Conservation (phyloP, 2,888 invertebrate species). For the Hydraecia micacea region DNA sequence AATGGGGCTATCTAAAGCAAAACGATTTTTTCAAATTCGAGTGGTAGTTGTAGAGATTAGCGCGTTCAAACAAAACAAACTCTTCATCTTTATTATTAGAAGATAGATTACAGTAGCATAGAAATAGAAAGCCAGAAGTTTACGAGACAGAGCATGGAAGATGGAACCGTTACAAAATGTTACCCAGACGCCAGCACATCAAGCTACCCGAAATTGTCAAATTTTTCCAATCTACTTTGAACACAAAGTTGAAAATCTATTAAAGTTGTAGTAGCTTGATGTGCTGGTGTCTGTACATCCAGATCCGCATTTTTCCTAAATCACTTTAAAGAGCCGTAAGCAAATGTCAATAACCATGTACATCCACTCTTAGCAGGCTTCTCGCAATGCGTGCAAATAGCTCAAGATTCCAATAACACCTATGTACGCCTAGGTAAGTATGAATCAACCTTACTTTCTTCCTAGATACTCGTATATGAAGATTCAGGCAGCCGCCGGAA, state of each 20-base stretch:
- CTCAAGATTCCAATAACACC: not conserved
- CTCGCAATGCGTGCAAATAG: constrained; percentile 20
- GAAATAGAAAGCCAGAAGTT: not conserved
- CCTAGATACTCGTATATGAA: not conserved
- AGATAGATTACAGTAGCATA: not conserved
- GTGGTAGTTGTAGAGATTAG: no score
- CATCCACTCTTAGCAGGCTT: constrained; percentile 16
- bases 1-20: not conserved
- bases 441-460: not conserved
- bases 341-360: not conserved
- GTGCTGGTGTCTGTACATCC: not conserved
- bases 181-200: not conserved
- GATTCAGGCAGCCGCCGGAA: not conserved
- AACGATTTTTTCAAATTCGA: not conserved
- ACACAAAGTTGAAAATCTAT: no score
- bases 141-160: not conserved
- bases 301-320: constrained; percentile 18
- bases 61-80: no score
- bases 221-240: no score
- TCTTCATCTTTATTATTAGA: not conserved
- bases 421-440: not conserved
- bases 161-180: not conserved
- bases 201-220: no score
- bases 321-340: constrained; percentile 1
- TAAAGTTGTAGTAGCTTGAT: no score